Conservation (phyloP, 2,888 invertebrate species). For the Caenorhabditis imperialis region DNA sequence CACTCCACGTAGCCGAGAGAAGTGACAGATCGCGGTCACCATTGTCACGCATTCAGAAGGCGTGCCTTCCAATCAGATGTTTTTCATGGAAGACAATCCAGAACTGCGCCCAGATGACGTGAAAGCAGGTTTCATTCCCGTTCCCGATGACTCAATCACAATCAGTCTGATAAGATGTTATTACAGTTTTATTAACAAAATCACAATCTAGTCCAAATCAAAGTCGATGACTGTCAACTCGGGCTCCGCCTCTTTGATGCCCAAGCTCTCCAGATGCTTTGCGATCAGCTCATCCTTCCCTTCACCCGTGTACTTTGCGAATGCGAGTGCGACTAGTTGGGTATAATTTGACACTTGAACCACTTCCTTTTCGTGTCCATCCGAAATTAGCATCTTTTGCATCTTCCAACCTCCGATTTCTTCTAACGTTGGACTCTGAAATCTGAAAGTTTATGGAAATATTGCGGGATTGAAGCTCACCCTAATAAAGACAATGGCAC, state of each 20-base stretch:
- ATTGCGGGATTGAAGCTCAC: neutral
- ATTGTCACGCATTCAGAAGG: no score
- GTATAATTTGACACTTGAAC: slow-evolving; percentile 1
- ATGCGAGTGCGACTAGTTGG: slow-evolving; percentile 1
- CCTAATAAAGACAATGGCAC: slow-evolving; percentile 11
- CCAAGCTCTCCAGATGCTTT: neutral
- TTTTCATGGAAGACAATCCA: no score
- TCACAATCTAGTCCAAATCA: no score
- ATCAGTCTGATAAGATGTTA: no score
- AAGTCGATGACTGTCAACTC: no score
- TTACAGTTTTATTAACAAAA: no score
- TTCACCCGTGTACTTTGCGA: slow-evolving; percentile 1
- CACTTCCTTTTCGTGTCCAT: slow-evolving; percentile 5
- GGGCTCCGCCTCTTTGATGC: neutral
- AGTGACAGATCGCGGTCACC: no score
- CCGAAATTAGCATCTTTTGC: neutral
- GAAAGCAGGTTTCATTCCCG: no score
- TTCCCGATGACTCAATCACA: no score
- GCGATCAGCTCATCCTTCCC: neutral
- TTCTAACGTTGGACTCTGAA: slow-evolving; percentile 21
- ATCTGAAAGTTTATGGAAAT: neutral
- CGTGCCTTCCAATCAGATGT: no score
- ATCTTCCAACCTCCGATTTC: slow-evolving; percentile 17
- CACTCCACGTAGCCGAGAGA: no score
- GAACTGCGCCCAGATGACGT: no score